Evolutionary conservation across 2,888 invertebrate species (phyloP).

Genomic region (Apotomis turbidana): DNA sequence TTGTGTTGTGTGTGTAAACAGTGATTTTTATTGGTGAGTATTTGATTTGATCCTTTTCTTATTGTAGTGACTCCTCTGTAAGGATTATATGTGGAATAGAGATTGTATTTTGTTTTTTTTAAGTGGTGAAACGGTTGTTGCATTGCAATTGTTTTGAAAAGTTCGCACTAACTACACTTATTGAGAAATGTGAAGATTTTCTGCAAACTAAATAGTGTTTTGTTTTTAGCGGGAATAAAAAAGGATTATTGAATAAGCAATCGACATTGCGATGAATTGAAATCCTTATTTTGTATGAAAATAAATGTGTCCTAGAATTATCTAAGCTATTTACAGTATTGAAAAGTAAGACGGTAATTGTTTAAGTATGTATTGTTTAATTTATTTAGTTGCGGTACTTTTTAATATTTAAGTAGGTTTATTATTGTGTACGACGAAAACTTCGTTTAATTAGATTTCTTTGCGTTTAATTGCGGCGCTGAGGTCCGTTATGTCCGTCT

Average conservation of each 20-base stretch:
- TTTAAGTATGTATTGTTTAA: not conserved
- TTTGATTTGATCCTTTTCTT: not conserved
- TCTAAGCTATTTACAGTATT: too few species aligned
- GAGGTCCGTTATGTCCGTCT: conserved; percentile 31
- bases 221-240: too few species aligned
- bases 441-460: conserved; percentile 9
- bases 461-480: conserved; percentile 32
- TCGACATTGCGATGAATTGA: too few species aligned
- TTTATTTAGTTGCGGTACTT: conserved; percentile 11
- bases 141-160: not conserved
- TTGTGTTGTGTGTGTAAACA: conserved; percentile 18
- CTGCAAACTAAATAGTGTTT: too few species aligned
- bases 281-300: too few species aligned
- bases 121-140: not conserved
- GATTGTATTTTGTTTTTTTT: not conserved
- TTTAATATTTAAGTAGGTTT: conserved; percentile 3
- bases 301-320: too few species aligned
- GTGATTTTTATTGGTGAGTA: conserved; percentile 19
- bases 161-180: not conserved
- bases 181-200: not conserved
- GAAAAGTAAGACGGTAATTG: not conserved
- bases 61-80: not conserved
- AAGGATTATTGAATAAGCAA: too few species aligned
- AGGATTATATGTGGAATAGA: not conserved
- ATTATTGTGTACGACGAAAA: not conserved